A percentile compares a stretch with the other conserved stretches of the same genome.
Conservation (phyloP, 2,113 vertebrate genomes). For the Alligator sinensis region DNA sequence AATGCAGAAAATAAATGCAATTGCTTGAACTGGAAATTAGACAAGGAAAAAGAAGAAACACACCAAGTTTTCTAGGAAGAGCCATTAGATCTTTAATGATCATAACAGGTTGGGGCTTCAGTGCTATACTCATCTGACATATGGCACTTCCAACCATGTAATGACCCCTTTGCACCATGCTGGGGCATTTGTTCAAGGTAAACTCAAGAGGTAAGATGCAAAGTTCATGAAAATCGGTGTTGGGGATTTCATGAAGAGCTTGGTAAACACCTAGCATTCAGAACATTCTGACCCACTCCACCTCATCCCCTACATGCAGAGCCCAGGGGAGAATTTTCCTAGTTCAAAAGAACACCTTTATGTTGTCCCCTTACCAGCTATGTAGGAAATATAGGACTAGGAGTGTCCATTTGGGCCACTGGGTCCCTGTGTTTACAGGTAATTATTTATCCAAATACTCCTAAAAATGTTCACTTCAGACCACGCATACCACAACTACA, state of each 20-base stretch:
- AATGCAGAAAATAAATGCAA: background rate
- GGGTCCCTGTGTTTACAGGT: too few relatives aligned
- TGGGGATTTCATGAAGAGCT: background rate
- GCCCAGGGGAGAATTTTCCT: background rate
- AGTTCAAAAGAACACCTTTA: background rate
- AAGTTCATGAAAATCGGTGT: background rate
- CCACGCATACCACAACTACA: too few relatives aligned
- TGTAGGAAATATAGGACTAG: too few relatives aligned
- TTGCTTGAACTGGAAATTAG: background rate
- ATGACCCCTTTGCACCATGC: background rate
- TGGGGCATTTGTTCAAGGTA: background rate
- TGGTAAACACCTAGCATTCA: background rate
- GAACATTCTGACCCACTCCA: background rate
- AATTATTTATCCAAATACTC: too few relatives aligned
- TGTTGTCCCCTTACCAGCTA: background rate
- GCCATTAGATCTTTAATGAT: background rate
- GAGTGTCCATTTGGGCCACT: too few relatives aligned
- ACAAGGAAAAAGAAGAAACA: background rate
- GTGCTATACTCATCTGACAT: background rate
- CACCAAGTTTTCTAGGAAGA: background rate
- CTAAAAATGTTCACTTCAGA: too few relatives aligned
- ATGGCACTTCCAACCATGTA: background rate
- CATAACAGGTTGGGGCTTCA: background rate
- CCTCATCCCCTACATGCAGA: background rate
- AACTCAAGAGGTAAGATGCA: background rate